Conservation (phyloP, 2,797 vertebrate genomes). For the Meda fulgida region DNA sequence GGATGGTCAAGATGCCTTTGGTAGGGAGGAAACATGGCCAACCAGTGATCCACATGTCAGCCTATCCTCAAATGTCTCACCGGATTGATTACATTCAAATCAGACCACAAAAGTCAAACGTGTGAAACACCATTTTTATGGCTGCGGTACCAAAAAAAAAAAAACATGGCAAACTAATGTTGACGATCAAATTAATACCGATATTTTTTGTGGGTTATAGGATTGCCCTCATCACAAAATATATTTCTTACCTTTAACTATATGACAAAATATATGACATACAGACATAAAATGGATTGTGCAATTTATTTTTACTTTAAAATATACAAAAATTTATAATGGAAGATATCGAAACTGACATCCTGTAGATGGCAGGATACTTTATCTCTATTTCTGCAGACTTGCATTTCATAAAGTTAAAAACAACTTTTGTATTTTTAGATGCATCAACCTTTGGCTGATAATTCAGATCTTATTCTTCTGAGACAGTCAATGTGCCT, state of each 20-base stretch:
- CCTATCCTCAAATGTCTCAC: slow-evolving; percentile 67
- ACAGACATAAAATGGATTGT: background rate
- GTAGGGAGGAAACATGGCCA: slow-evolving; percentile 62
- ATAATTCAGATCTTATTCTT: background rate
- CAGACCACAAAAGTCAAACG: slow-evolving; percentile 16
- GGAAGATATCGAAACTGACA: background rate
- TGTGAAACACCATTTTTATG: no score
- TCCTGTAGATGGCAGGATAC: background rate
- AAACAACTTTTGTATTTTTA: background rate
- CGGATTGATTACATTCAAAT: slow-evolving; percentile 65
- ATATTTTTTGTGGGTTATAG: background rate
- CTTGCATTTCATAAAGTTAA: background rate
- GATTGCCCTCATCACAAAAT: background rate
- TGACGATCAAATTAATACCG: background rate
- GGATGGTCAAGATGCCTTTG: background rate
- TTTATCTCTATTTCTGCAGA: no score
- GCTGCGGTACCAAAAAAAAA: background rate
- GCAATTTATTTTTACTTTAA: background rate
- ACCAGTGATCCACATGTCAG: slow-evolving; percentile 55
- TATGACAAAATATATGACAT: background rate
- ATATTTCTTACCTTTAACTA: background rate
- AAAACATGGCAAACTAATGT: background rate
- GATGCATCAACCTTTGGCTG: background rate
- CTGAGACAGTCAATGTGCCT: slow-evolving; percentile 22
- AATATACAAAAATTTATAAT: background rate